Evolutionary conservation across 2,888 invertebrate species (phyloP), one percentile per base, ranked within the genome.

Genomic region (Timandra comae): DNA sequence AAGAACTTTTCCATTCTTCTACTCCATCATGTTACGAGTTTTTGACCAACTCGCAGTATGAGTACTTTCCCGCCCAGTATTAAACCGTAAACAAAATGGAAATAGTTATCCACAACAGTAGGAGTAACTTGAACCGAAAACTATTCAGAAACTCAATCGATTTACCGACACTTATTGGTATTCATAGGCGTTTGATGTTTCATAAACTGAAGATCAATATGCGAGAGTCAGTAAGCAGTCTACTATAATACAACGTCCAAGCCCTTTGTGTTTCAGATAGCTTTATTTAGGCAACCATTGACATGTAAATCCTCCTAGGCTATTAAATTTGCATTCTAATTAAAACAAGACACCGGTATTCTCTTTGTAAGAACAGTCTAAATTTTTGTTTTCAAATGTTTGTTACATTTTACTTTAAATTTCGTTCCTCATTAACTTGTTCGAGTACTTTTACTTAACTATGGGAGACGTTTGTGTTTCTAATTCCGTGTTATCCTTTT

Each of bases 241-340:
- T 16, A 16, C 4, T 42, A 33, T 48, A 46, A 41, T 30, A 38
- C 53, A 46, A 49, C 43, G 42, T 51, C 53, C 39, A 52, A 55
- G 51, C 56, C 78, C 78, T 80, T 84, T 82, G 79, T 81, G 63
- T 61, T 59, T 56, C 55, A 64, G 68, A 72, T 74, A 68, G 68
- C 71, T 69, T 78, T 78, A 76, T 77, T 80, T 79, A 73, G 69
- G 65, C 53, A 65, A 57, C 76, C 76, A 82, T 84, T 82, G 84
- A 80, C 81, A 82, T 82, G 84, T 79, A 77, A 84, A 84, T 82
- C 71, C 70, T 77, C 71, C 49, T 53, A 63, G 69, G 72, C 81
- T 78, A 82, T 84, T 81, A 81, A 80, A 82, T 84, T 82, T 81
- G 80, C 82, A 82, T 82, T 72, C 81, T 82, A 76, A 81, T 84